Evolutionary conservation across 2,888 invertebrate species (phyloP).

Genomic region (Scaptomyza polygonia): DNA sequence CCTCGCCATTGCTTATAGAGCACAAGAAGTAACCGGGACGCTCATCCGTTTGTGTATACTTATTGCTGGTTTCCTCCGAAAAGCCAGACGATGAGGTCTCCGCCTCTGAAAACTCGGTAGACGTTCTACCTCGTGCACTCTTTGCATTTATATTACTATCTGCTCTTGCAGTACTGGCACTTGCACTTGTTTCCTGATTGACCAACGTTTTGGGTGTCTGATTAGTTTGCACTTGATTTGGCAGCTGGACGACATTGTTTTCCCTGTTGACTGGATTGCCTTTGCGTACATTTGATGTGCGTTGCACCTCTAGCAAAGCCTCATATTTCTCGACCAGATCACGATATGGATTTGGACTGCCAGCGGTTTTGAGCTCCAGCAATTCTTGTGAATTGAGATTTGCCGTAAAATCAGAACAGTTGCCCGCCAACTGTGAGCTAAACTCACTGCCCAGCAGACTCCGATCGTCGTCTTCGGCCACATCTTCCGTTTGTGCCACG

Average conservation of each 20-base stretch:
- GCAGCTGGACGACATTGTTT: constrained; percentile 59
- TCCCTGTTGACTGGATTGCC: constrained; percentile 33
- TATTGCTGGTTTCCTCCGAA: constrained; percentile 93
- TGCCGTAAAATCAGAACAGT: constrained; percentile 83
- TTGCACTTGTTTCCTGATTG: constrained; percentile 21
- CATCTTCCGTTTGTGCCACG: constrained; percentile 89
- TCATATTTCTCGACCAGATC: constrained; percentile 94
- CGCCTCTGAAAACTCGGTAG: constrained; percentile 93
- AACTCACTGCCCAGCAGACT: constrained; percentile 85
- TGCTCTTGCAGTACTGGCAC: constrained; percentile 14
- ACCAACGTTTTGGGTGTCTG: constrained; percentile 56
- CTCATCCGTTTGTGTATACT: constrained; percentile 92
- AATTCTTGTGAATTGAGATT: constrained; percentile 68
- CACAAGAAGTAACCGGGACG: constrained; percentile 92
- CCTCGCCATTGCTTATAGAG: constrained; percentile 93
- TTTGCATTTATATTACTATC: constrained; percentile 47
- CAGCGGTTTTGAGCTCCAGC: constrained; percentile 64
- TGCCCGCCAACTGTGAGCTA: constrained; percentile 63
- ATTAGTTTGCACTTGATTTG: constrained; percentile 89
- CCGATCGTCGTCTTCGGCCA: constrained; percentile 85
- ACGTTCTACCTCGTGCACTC: constrained; percentile 87
- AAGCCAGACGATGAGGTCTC: constrained; percentile 94
- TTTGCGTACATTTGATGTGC: constrained; percentile 87
- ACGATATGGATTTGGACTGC: constrained; percentile 88
- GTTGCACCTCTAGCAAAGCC: constrained; percentile 91